A percentile compares a stretch with the other conserved stretches of the same genome.
These are phyloP conservation scores for Achatina immaculata DNA, from an alignment of 1,140 invertebrate genomes.

Conservation along the genomic window DNA sequence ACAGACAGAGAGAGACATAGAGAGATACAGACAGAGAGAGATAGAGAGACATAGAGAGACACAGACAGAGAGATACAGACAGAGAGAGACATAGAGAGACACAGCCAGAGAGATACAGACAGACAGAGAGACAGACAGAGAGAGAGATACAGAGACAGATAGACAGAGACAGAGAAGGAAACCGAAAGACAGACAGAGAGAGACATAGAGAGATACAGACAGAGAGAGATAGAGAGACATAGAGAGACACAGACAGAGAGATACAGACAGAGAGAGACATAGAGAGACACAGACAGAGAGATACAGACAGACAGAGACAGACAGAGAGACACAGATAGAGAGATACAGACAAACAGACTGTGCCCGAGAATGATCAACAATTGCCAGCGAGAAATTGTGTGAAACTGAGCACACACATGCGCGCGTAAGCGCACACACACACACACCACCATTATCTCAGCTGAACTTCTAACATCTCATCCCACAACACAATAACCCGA, in stretches of 20 bases:
- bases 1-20: not conserved
- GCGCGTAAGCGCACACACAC: not conserved
- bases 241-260: too few species aligned
- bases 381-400: not conserved
- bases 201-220: too few species aligned
- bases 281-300: too few species aligned
- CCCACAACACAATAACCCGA: too few species aligned
- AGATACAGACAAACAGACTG: not conserved
- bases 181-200: conserved; percentile 15
- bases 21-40: not conserved
- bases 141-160: not conserved
- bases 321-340: too few species aligned
- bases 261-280: too few species aligned
- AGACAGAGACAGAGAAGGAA: not conserved
- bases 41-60: not conserved
- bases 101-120: not conserved
- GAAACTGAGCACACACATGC: not conserved
- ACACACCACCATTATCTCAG: not conserved
- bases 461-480: not conserved
- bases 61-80: not conserved
- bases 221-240: too few species aligned
- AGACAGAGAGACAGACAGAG: conserved; percentile 4
- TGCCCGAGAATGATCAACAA: not conserved
- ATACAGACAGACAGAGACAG: too few species aligned
- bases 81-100: not conserved